Conservation (phyloP, 2,888 invertebrate species). For the Frankliniella intonsa region DNA sequence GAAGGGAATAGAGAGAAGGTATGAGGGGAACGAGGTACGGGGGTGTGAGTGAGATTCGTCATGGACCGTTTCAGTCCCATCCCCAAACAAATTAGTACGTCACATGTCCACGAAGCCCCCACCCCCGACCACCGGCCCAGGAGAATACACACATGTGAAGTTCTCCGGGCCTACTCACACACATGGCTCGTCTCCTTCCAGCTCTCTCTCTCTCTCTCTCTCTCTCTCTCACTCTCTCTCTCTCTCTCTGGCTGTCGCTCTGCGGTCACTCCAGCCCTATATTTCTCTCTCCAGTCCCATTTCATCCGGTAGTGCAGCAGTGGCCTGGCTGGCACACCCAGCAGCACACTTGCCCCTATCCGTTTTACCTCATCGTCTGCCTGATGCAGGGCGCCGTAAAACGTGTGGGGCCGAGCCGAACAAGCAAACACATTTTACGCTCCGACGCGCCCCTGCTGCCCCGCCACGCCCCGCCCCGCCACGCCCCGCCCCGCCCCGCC, state of each 20-base stretch:
- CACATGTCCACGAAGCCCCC: not conserved
- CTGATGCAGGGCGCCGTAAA: conserved; percentile 2
- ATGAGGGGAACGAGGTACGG: too few relatives aligned
- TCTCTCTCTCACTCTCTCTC: not conserved
- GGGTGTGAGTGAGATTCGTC: not conserved
- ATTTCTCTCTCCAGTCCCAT: conserved; percentile 11
- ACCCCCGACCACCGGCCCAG: too few relatives aligned
- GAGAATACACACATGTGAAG: too few relatives aligned
- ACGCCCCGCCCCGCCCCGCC: too few relatives aligned
- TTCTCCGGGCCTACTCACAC: not conserved
- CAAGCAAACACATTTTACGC: conserved; percentile 9
- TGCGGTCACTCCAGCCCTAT: conserved; percentile 3
- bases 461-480: too few relatives aligned
- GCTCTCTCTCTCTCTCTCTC: not conserved
- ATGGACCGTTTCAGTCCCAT: not conserved
- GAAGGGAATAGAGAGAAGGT: too few relatives aligned
- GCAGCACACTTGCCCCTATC: conserved; percentile 15
- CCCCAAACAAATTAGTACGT: conserved; percentile 5
- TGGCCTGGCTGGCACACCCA: not conserved
- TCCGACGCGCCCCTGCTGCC: conserved; percentile 3
- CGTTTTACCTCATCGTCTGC: conserved; percentile 16
- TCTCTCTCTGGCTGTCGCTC: not conserved
- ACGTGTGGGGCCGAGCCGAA: not conserved
- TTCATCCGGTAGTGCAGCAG: not conserved
- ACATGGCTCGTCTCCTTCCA: not conserved